A percentile compares a stretch with the other conserved stretches of the same genome.
phyloP scores from a whole-genome alignment of 2,797 vertebrate species.

The Sphenodon punctatus region DNA sequence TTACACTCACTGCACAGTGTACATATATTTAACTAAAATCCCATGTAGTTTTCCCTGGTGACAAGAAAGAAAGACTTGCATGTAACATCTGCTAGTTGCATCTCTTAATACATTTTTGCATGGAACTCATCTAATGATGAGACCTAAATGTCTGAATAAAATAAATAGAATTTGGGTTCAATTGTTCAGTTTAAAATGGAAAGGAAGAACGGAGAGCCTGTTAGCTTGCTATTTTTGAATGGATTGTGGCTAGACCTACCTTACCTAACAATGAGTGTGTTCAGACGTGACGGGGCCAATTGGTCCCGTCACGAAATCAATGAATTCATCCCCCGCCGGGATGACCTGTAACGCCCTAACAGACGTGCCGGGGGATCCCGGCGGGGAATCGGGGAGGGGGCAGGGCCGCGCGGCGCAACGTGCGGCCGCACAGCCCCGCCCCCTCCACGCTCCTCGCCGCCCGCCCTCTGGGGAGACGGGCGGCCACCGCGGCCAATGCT shows the following conservation, averaged over 20 bases:
- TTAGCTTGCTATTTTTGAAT: neutral
- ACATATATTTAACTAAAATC: neutral
- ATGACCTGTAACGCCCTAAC: no score
- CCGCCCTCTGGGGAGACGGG: no score
- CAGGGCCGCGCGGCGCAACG: no score
- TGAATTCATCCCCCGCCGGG: no score
- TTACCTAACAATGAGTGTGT: neutral
- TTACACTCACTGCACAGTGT: neutral
- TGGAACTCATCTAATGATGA: no score
- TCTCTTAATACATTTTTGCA: neutral
- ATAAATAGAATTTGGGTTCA: neutral
- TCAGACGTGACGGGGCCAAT: no score
- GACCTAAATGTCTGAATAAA: neutral
- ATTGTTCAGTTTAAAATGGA: neutral
- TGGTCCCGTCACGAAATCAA: no score
- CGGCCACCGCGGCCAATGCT: no score
- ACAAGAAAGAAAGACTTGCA: neutral
- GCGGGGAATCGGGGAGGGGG: no score
- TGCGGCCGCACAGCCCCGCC: no score
- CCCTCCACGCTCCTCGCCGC: no score
- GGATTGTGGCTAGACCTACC: neutral
- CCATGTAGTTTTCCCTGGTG: neutral
- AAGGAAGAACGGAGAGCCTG: neutral
- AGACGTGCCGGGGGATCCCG: no score
- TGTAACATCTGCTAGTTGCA: neutral